Evolutionary conservation across 2,888 invertebrate genomes (phyloP).

Genomic region (Tachystola acroxantha): DNA sequence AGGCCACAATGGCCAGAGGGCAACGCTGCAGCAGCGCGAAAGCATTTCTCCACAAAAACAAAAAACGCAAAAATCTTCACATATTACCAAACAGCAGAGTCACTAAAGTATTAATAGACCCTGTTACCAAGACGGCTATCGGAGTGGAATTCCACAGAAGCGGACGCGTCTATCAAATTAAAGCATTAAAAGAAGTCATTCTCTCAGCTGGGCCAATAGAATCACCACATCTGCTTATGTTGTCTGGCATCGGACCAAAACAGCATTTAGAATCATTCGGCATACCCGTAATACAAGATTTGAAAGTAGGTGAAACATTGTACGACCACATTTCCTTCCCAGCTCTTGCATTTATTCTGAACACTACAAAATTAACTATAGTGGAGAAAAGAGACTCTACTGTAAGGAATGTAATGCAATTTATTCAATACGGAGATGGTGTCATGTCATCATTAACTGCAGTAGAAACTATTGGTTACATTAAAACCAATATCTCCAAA

Average conservation of each 20-base stretch:
- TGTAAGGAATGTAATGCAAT: conserved; percentile 47
- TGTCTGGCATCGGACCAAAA: conserved; percentile 82
- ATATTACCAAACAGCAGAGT: conserved; percentile 75
- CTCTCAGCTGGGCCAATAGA: conserved; percentile 87
- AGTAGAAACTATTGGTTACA: conserved; percentile 77
- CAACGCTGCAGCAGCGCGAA: conserved; percentile 73
- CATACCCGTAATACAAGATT: conserved; percentile 79
- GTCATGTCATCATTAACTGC: conserved; percentile 75
- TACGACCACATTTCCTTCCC: conserved; percentile 83
- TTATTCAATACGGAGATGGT: conserved; percentile 63
- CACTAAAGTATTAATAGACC: conserved; percentile 78
- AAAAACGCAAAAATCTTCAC: conserved; percentile 76
- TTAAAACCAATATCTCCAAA: conserved; percentile 76
- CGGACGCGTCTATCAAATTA: conserved; percentile 60
- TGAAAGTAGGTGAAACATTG: conserved; percentile 82
- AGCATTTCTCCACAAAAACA: conserved; percentile 77
- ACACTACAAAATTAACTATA: conserved; percentile 53
- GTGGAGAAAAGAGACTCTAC: conserved; percentile 41
- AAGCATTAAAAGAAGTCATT: conserved; percentile 74
- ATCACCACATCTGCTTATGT: conserved; percentile 86
- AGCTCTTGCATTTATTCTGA: conserved; percentile 72
- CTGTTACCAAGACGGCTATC: conserved; percentile 60
- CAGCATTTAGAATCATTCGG: conserved; percentile 75
- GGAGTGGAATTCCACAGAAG: conserved; percentile 56
- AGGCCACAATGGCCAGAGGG: conserved; percentile 68